Percentiles rank a stretch among this genome's conserved stretches.
Conservation (phyloP, 2,113 vertebrate species). For the Gavia stellata region DNA sequence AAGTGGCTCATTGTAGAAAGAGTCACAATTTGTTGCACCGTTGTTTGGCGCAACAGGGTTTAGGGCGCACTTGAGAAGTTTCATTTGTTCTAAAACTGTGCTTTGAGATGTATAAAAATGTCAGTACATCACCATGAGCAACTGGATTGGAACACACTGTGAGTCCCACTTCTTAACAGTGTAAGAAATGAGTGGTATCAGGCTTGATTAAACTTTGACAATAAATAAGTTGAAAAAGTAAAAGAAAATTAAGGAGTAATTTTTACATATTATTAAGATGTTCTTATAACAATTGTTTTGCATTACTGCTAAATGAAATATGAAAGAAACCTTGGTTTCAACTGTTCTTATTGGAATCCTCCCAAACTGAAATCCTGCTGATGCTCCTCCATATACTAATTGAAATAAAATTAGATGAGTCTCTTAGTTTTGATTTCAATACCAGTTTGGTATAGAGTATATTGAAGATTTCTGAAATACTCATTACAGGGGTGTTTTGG, state of each 20-base stretch:
- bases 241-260: neutral
- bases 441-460: neutral
- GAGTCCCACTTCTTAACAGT: neutral
- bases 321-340: neutral
- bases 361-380: neutral
- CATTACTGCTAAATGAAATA: neutral
- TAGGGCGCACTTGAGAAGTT: accelerated
- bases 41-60: neutral
- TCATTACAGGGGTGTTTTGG: neutral
- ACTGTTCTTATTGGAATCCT: neutral
- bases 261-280: neutral
- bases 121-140: accelerated
- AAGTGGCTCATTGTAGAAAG: neutral
- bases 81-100: neutral
- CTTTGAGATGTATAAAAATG: neutral
- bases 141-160: neutral
- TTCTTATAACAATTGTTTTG: neutral
- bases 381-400: neutral
- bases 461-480: neutral
- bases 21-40: neutral
- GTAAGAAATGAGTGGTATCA: neutral
- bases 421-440: neutral
- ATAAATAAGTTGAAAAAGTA: neutral
- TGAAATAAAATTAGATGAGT: neutral
- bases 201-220: neutral